Base-by-base conservation (phyloP, 2,113 vertebrate genomes). In the Scomber colias region DNA sequence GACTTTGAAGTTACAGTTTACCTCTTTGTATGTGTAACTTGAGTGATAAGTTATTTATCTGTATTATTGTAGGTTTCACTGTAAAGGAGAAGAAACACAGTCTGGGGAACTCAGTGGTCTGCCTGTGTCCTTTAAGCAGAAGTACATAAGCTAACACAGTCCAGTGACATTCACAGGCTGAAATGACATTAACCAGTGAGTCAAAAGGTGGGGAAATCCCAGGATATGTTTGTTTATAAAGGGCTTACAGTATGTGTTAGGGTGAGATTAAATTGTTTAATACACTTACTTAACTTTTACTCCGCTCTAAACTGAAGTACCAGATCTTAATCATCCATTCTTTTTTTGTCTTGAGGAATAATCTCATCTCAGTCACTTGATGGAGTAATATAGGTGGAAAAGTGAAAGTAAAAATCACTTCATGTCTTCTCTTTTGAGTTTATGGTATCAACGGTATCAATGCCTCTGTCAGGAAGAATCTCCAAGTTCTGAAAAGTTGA, bases 201-300 rank as follows among this genome's bases (percentile, higher is more conserved):
- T 45, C 1, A 56, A 12, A 9, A 2, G 10, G 21, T n/a, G 61
- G 81, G 82, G 67, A 81, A 87, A 63, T 69, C 67, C 86, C 64
- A 51, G 9, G 1, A 17, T 44, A 48, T 70, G 3, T 69, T 66
- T 65, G 62, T 60, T 71, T n/a, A 27, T 60, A 4, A 55, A 63
- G 8, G 27, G 50, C 5, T 5, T 10, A 44, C 9, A 17, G 13
- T 0, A 51, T 46, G 3, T 2, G 15, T 11, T 3, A 21, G n/a
- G n/a, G 14, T 35, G 2, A 9, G 6, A 19, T 3, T 30, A 55
- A 46, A 16, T 11, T 2, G 11, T 67, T 21, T 21, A 16, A 53
- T 14, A 46, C 5, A 27, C 13, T 73, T 9, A 27, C 13, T 73
- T 57, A 12, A 48, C 40, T 70, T 15, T 3, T 7, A 11, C 3